Evolutionary conservation across 2,113 vertebrate genomes (phyloP).

Genomic region (Gadus chalcogrammus): DNA sequence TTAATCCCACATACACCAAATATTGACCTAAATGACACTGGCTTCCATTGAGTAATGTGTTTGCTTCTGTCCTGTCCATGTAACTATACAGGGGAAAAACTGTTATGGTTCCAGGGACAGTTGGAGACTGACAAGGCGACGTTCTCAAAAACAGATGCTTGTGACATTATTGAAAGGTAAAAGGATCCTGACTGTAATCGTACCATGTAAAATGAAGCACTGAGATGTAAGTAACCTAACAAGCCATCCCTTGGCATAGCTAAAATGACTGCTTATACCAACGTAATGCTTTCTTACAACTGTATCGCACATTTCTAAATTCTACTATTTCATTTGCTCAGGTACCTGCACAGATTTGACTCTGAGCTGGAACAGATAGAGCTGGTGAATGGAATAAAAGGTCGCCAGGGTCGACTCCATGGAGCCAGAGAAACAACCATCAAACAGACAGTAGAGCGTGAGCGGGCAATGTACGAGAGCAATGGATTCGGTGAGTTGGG

Average conservation of each 20-base stretch:
- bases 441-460: conserved; percentile 86
- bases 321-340: conserved; percentile 50
- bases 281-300: too few species aligned
- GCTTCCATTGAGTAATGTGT: neutral
- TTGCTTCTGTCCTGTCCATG: neutral
- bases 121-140: conserved; percentile 76
- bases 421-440: conserved; percentile 81
- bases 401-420: conserved; percentile 87
- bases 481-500: conserved; percentile 80
- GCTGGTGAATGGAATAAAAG: conserved; percentile 88
- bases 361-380: conserved; percentile 91
- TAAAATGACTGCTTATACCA: too few species aligned
- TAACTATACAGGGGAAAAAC: conserved; percentile 81
- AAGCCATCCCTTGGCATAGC: too few species aligned
- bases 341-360: conserved; percentile 87
- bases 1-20: neutral
- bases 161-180: conserved; percentile 88
- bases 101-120: conserved; percentile 90
- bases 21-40: neutral
- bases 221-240: too few species aligned
- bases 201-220: too few species aligned
- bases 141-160: conserved; percentile 85
- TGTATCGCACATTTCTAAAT: too few species aligned
- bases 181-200: neutral
- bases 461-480: conserved; percentile 78